Percentiles rank a stretch among this genome's conserved stretches.
phyloP scores from a whole-genome alignment of 2,888 invertebrate genomes.

The Trissonchulus latispiculum region DNA sequence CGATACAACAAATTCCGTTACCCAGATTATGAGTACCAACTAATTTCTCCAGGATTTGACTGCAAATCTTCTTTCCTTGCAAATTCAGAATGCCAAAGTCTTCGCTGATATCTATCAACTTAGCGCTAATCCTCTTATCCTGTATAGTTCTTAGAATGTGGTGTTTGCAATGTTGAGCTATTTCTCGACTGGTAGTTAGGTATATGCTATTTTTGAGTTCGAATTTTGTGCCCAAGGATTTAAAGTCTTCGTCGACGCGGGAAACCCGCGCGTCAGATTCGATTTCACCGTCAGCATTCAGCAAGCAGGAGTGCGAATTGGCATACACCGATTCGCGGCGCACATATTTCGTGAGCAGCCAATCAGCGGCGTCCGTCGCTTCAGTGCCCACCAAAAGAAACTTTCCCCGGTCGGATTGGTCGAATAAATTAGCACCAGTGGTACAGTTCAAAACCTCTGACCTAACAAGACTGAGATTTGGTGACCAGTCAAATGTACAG shows the following conservation, averaged over 20 bases:
- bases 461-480: conserved; percentile 67
- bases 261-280: conserved; percentile 74
- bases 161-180: conserved; percentile 62
- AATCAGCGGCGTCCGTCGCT: conserved; percentile 65
- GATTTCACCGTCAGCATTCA: conserved; percentile 69
- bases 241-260: conserved; percentile 17
- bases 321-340: conserved; percentile 48
- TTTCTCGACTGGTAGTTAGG: conserved; percentile 68
- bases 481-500: conserved; percentile 67
- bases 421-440: conserved; percentile 67
- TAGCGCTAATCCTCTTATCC: conserved; percentile 61
- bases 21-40: neutral
- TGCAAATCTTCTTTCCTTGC: conserved; percentile 69
- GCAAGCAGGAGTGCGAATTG: conserved; percentile 66
- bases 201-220: conserved; percentile 66
- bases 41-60: conserved; percentile 51
- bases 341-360: conserved; percentile 71
- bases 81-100: conserved; percentile 70
- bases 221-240: conserved; percentile 59
- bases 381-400: conserved; percentile 74
- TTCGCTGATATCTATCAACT: conserved; percentile 63
- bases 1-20: conserved; percentile 53
- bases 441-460: conserved; percentile 67
- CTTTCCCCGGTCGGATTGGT: conserved; percentile 80
- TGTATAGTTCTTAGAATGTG: conserved; percentile 62